Base-by-base conservation (phyloP, 2,888 invertebrate genomes). In the Beris chalybata region DNA sequence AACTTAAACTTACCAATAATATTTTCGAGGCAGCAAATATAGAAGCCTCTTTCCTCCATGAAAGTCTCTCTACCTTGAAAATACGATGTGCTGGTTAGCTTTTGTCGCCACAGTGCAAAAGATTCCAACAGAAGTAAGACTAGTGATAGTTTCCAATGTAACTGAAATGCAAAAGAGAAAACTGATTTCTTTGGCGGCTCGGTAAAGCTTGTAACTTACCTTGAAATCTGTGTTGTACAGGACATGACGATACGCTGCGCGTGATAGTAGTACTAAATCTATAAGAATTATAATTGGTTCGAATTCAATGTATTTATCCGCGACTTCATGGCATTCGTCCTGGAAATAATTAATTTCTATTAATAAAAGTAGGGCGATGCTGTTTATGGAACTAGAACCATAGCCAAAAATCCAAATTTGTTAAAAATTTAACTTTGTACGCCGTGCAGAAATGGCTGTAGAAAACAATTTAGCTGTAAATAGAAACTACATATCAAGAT, bases 301-400 rank as follows among this genome's bases (percentile, higher is more conserved):
- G 78, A 91, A 94, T 80, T 96, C 95, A 68, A 95, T 88, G 76
- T 95, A 96, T 77, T 93, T 93, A 78, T 96, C 96, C 0, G 92
- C 92, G 12, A 89, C 79, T 53, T 86, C 82, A 56, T 87, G 86
- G 76, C 96, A 96, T 70, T 84, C 83, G 9, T 84, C 85, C 95
- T 95, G 74, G 4, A 52, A 30, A 29, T 9, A 30, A 9, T 4
- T 30, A 53, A 22, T 22, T 22, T 22, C 3, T 22, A 22, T 22
- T 22, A 22, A 22, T 22, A 22, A 22, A 22, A 22, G 3, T 22
- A 22, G 1, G 22, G 22, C 22, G 3, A 22, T 22, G 22, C 22
- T 3, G n/a, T n/a, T n/a, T n/a, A n/a, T n/a, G n/a, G n/a, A n/a
- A n/a, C n/a, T n/a, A n/a, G n/a, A n/a, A n/a, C n/a, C n/a, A n/a